Evolutionary conservation across 1,140 invertebrate species (phyloP).

Genomic region (Portunus trituberculatus): DNA sequence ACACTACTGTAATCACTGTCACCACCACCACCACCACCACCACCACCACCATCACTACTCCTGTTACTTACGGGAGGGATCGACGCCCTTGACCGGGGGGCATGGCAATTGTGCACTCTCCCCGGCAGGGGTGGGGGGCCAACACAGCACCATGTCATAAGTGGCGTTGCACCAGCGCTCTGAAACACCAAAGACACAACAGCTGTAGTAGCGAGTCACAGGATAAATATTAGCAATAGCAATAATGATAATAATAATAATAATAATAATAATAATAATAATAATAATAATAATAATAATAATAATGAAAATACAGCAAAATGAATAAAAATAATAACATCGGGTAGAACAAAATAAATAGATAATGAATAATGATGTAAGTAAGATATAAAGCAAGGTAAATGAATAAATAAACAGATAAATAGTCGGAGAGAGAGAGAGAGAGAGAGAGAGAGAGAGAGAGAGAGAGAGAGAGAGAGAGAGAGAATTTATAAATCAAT

Average conservation of each 20-base stretch:
- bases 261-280: not conserved
- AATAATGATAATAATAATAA: not conserved
- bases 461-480: conserved; percentile 9
- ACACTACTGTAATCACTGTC: not conserved
- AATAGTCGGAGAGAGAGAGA: conserved; percentile 45
- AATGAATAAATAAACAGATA: not conserved
- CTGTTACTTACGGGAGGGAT: conserved; percentile 86
- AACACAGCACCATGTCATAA: conserved; percentile 88
- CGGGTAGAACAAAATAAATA: not conserved
- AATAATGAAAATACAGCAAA: no score
- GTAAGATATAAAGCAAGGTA: no score
- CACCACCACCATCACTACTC: not conserved
- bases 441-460: conserved; percentile 30
- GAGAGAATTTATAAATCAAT: not conserved
- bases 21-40: not conserved
- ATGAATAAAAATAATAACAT: not conserved
- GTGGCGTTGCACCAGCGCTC: conserved; percentile 80
- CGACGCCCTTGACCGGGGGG: conserved; percentile 86
- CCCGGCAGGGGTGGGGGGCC: conserved; percentile 87
- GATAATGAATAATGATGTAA: no score
- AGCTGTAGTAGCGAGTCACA: not conserved
- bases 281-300: not conserved
- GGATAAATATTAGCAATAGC: not conserved
- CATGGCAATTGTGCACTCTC: conserved; percentile 83
- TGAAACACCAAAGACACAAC: not conserved